Percentiles rank a stretch among this genome's conserved stretches.
These are phyloP conservation scores for Perognathus longimembris DNA, from an alignment of 2,113 vertebrate species.

Conservation along the genomic window DNA sequence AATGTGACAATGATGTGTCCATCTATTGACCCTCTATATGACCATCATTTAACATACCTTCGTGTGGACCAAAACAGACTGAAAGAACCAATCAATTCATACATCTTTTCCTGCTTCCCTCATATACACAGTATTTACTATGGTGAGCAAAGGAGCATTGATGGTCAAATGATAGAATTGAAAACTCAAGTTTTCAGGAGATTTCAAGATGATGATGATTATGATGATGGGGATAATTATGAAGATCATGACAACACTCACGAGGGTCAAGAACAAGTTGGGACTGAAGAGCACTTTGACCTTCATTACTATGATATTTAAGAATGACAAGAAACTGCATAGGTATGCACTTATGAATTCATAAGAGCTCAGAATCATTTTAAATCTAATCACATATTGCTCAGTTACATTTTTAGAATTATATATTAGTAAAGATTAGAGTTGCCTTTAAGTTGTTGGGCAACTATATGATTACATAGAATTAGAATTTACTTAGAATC, in stretches of 20 bases:
- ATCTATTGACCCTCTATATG: conserved; percentile 80
- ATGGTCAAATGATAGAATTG: conserved; percentile 78
- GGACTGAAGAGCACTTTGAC: conserved; percentile 78
- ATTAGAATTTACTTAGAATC: conserved; percentile 51
- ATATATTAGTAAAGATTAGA: conserved; percentile 26
- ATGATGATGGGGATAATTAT: conserved; percentile 81
- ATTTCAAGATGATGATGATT: conserved; percentile 81
- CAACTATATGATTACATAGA: background rate
- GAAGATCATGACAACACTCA: conserved; percentile 68
- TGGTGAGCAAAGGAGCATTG: conserved; percentile 86
- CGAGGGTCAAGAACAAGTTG: conserved; percentile 76
- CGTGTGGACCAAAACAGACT: conserved; percentile 91
- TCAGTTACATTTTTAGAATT: conserved; percentile 39
- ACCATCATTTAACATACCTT: conserved; percentile 89
- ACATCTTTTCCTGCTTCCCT: conserved; percentile 89
- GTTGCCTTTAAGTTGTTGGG: conserved; percentile 33
- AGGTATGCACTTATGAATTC: background rate
- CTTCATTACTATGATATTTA: conserved; percentile 81
- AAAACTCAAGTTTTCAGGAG: conserved; percentile 83
- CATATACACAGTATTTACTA: conserved; percentile 89
- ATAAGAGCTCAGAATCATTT: conserved; percentile 32
- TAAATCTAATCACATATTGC: conserved; percentile 13
- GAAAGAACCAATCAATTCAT: conserved; percentile 85
- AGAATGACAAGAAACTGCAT: conserved; percentile 40
- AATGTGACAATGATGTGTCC: conserved; percentile 91